Evolutionary conservation across 2,797 vertebrate genomes (phyloP).

Genomic region (Gallirallus australis): DNA sequence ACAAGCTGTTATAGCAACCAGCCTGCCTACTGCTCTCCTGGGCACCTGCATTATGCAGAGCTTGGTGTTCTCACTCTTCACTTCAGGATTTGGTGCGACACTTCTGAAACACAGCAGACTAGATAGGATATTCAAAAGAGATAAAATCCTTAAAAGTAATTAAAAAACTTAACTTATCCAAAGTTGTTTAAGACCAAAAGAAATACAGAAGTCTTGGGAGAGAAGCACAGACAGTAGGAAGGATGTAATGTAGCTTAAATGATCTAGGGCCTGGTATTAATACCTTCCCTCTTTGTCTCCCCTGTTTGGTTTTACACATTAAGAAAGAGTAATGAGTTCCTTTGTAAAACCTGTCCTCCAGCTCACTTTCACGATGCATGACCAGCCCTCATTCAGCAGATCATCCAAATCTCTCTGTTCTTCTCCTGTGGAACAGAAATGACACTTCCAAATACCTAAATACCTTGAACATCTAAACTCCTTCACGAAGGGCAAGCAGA

Average conservation of each 20-base stretch:
- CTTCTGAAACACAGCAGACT: slow-evolving; percentile 39
- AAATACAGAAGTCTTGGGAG: background rate
- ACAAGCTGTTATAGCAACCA: slow-evolving; percentile 62
- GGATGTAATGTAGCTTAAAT: background rate
- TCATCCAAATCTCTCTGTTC: background rate
- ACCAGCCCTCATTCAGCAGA: background rate
- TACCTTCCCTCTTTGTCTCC: background rate
- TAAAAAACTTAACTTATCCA: background rate
- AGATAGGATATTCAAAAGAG: background rate
- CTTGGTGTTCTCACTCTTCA: slow-evolving; percentile 24
- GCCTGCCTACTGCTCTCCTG: slow-evolving; percentile 60
- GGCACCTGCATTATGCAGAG: slow-evolving; percentile 55
- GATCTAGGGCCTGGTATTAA: background rate
- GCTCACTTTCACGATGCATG: background rate
- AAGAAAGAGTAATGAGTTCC: background rate
- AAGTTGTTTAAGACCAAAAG: background rate
- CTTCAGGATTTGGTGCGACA: slow-evolving; percentile 47
- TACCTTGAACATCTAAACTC: background rate
- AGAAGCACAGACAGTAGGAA: background rate
- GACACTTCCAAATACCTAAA: background rate
- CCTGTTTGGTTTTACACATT: background rate
- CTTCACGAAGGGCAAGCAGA: background rate
- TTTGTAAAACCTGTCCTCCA: background rate
- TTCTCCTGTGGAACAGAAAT: background rate
- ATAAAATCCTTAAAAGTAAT: background rate